A percentile compares a stretch with the other conserved stretches of the same genome.
phyloP scores from a whole-genome alignment of 1,140 invertebrate species.

The Dendrolimus punctatus region DNA sequence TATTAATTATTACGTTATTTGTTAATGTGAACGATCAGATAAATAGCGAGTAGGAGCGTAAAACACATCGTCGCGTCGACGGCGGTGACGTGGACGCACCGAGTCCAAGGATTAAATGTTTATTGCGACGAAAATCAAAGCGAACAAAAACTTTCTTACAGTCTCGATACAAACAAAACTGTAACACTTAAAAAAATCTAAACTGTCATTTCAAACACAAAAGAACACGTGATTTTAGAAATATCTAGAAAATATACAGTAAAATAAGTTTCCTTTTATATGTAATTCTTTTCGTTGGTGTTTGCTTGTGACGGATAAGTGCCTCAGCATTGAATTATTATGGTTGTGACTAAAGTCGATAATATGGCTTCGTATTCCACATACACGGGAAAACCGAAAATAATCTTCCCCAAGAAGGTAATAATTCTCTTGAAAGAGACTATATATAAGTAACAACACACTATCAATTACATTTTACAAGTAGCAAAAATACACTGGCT shows the following conservation, averaged over 20 bases:
- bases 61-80: constrained; percentile 21
- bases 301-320: constrained; percentile 42
- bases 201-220: constrained; percentile 27
- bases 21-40: constrained; percentile 26
- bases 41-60: constrained; percentile 18
- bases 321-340: constrained; percentile 52
- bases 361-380: constrained; percentile 68
- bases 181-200: constrained; percentile 27
- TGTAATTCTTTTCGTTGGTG: constrained; percentile 35
- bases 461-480: no score
- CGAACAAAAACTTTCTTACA: constrained; percentile 55
- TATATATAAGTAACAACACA: no score
- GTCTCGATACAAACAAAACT: constrained; percentile 30
- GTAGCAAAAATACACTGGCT: not conserved
- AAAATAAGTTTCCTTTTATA: constrained; percentile 21
- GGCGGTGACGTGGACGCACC: constrained; percentile 54
- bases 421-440: constrained; percentile 13
- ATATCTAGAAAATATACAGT: constrained; percentile 50
- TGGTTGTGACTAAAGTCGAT: constrained; percentile 66
- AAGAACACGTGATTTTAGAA: constrained; percentile 53
- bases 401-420: constrained; percentile 70
- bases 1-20: constrained; percentile 29
- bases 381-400: constrained; percentile 68
- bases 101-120: constrained; percentile 57
- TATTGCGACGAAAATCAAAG: constrained; percentile 56